Base-by-base conservation (phyloP, 2,888 invertebrate genomes). In the Heteromyza rotundicornis region DNA sequence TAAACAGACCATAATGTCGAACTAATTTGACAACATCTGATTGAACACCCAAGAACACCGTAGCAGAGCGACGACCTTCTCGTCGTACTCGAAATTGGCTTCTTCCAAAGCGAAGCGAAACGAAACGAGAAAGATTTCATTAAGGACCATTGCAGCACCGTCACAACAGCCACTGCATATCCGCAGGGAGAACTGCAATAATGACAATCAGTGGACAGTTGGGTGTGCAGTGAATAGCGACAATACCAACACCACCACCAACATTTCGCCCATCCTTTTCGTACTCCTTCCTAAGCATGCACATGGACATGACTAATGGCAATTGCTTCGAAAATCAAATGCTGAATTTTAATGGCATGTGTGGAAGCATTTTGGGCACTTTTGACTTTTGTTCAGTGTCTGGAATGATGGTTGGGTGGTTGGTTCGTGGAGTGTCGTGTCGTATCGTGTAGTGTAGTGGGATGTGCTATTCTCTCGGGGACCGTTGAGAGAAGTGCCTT, bases 21-120 rank as follows among this genome's bases (percentile, higher is more conserved):
- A 64, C 59, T 64, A 64, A 64, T 64, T 64, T 64, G 64, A 62
- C 62, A 64, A 64, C 56, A 64, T 44, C 51, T 57, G 59, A 47
- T 52, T 56, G 55, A 62, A 58, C 56, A 32, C n/a, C n/a, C n/a
- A n/a, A n/a, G n/a, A n/a, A n/a, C n/a, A n/a, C n/a, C n/a, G n/a
- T n/a, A n/a, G n/a, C n/a, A n/a, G n/a, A n/a, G n/a, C n/a, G n/a
- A n/a, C n/a, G n/a, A n/a, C n/a, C n/a, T n/a, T n/a, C n/a, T n/a
- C n/a, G n/a, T n/a, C n/a, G n/a, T n/a, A n/a, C n/a, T n/a, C n/a
- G n/a, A n/a, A n/a, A n/a, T n/a, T n/a, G n/a, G n/a, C n/a, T n/a
- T n/a, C n/a, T n/a, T n/a, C n/a, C n/a, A n/a, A n/a, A n/a, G n/a
- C n/a, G n/a, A n/a, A n/a, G n/a, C n/a, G n/a, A n/a, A n/a, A n/a